Base-by-base conservation (phyloP, 2,113 vertebrate species). In the Rissa tridactyla region DNA sequence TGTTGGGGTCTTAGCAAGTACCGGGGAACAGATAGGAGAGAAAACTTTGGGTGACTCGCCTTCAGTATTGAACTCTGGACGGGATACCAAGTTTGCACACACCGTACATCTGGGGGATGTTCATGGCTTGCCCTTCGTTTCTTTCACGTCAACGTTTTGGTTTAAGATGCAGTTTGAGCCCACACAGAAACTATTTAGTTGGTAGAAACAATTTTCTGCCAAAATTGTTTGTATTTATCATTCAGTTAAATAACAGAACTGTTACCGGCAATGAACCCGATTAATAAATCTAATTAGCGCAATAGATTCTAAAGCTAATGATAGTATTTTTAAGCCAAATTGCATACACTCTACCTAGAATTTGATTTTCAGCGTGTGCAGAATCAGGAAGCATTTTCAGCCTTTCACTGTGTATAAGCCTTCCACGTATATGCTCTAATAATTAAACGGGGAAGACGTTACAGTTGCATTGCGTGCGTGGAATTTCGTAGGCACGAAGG, bases 271-370 rank as follows among this genome's bases (percentile, higher is more conserved):
- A 71, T 83, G 70, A 83, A 88, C 46, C 25, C 61, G 78, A 70
- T 84, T 94, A 60, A 71, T 86, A 72, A 92, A 94, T 82, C 25
- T 86, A 91, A 95, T 96, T 81, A 82, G 30, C 77, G 60, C 16
- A 3, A 75, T 88, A 82, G 57, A 72, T 86, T 86, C 64, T 44
- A 82, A 96, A 92, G 64, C 38, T 91, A 71, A 68, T 73, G 27
- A 71, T 71, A 68, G 32, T 65, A 72, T 60, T 80, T 93, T 92
- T 38, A 58, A 91, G 57, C 38, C 51, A 86, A 95, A 85, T 38
- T 92, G 22, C 11, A 1, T 42, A 23, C 3, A 22, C 46, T 62
- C 19, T 80, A 61, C 82, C 38, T 81, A 69, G 47, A 91, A 93
- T 91, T 91, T 89, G 54, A 34, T 91, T 96, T 88, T 36, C n/a